Base-by-base conservation (phyloP, 2,113 vertebrate genomes). In the Neoarius graeffei region DNA sequence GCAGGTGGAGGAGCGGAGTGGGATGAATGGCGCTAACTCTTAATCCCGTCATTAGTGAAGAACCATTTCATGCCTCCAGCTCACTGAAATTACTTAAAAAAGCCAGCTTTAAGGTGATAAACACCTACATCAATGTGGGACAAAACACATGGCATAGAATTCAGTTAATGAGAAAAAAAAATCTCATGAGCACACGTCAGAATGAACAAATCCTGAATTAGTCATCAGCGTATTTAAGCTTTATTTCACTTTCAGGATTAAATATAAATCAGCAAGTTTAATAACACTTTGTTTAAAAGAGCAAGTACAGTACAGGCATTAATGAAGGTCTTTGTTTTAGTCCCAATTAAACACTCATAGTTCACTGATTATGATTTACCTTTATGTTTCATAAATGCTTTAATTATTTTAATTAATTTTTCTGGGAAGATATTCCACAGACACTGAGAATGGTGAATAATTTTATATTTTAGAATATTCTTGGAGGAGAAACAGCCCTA, bases 31-130 rank as follows among this genome's bases (percentile, higher is more conserved):
- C 81, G 50, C 73, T 85, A 84, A 67, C 54, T 87, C 89, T 85
- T 90, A 90, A 90, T 86, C 89, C 87, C 71, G 85, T 89, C 87
- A 90, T 89, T 90, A 90, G 85, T 25, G 17, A 17, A 86, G 85
- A 87, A 59, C 73, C 42, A 81, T 87, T 87, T 69, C 86, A 76
- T n/a, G 50, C 67, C 50, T 85, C 57, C 60, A 42, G 85, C 42
- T 87, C 62, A 30, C 83, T 11, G 81, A 81, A 86, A 60, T 60
- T 48, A 54, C 54, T 69, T 82, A 27, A 82, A n/a, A 42, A 83
- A 66, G 14, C n/a, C 52, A 62, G 57, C 73, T 48, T 79, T 54
- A 79, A 62, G 60, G 42, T 35, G 73, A 79, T 27, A 79, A 86
- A 64, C n/a, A 50, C 42, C 73, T 48, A 42, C 71, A 27, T 10